Base-by-base conservation (phyloP, 2,113 vertebrate genomes). In the Microtus pennsylvanicus region DNA sequence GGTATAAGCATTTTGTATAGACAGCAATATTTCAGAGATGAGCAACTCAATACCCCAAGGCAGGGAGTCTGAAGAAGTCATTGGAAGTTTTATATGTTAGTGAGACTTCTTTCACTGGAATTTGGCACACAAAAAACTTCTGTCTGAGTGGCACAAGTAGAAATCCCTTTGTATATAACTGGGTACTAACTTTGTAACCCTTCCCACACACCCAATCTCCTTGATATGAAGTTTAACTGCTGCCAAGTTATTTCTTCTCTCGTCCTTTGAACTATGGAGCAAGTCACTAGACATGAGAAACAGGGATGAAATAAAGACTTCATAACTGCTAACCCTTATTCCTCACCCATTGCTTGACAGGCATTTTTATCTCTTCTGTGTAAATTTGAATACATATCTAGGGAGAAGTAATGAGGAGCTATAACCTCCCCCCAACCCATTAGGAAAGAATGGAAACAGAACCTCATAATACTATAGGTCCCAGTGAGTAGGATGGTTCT, bases 231-330 rank as follows among this genome's bases (percentile, higher is more conserved):
- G 13, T 14, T 69, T 85, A 58, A 58, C n/a, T 12, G 1, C 83
- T 89, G 21, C 5, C 26, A 45, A 38, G 13, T 33, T 12, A n/a
- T 35, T 16, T 75, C 1, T 63, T 85, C 16, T 94, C 13, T 30
- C 5, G 16, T 92, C 16, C 33, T 93, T 17, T 86, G 58, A 96
- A 42, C 19, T 88, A 38, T 74, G 26, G n/a, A 81, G 28, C 45
- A 87, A 26, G 7, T 67, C 69, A 69, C 14, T 72, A 35, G 78
- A 67, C 42, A 45, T 19, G 42, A 2, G 35, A 81, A 93, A 81
- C 1, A 77, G 33, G 4, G 94, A 67, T 89, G 67, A 93, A 95
- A 94, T 11, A 61, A 52, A 86, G 28, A 1, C 12, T 70, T 97
- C 19, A 55, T 7, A 52, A 38, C 0, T 35, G 21, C 35, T 87